Evolutionary conservation across 2,113 vertebrate species (phyloP).

Genomic region (Hyla sarda): DNA sequence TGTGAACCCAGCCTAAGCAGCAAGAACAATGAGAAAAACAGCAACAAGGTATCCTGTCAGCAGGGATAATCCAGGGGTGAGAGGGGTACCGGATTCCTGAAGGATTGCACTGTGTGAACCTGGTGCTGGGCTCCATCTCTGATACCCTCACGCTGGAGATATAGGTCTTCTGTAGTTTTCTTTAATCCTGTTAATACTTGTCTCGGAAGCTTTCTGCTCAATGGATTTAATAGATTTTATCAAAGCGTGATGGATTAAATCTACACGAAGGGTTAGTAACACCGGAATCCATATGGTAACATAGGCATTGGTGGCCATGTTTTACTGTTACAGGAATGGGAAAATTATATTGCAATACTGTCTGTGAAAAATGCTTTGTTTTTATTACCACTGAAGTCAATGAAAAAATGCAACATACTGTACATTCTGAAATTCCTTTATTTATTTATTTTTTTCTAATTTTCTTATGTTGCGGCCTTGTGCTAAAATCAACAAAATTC

Average conservation of each 20-base stretch:
- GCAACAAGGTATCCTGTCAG: conserved; percentile 27
- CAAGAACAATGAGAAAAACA: conserved; percentile 20
- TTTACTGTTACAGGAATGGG: neutral
- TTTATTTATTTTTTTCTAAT: too few relatives aligned
- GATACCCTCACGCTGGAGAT: neutral
- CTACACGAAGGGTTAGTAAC: neutral
- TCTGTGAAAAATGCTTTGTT: too few relatives aligned
- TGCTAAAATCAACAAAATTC: too few relatives aligned
- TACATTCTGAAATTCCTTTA: too few relatives aligned
- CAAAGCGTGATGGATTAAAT: neutral
- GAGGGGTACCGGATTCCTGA: neutral
- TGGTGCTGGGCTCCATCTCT: neutral
- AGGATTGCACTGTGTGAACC: neutral
- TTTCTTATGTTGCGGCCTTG: too few relatives aligned
- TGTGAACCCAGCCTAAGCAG: too few relatives aligned
- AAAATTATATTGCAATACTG: too few relatives aligned
- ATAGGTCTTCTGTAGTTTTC: conserved; percentile 1
- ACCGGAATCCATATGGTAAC: neutral
- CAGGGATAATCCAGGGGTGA: neutral
- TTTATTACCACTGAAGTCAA: too few relatives aligned
- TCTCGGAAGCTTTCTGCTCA: neutral
- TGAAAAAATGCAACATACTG: too few relatives aligned
- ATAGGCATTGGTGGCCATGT: neutral
- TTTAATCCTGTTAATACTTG: neutral
- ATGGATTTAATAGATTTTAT: neutral